Conservation (phyloP, 2,888 invertebrate genomes). For the Folsomia manolachei region DNA sequence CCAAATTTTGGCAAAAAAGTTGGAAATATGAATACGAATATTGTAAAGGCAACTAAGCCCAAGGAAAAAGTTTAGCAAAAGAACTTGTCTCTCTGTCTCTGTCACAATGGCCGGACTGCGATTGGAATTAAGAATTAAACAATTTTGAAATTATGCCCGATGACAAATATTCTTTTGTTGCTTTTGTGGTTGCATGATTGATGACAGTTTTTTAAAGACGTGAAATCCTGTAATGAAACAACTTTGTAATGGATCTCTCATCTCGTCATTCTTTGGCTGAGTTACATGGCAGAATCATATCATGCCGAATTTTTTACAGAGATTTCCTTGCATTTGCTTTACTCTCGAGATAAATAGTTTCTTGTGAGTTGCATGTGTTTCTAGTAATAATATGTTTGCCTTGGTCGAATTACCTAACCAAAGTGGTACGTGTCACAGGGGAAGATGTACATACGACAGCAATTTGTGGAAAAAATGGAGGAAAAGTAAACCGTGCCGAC, state of each 20-base stretch:
- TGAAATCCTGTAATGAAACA: conserved; percentile 2
- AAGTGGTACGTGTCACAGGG: not conserved
- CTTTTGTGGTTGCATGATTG: conserved; percentile 11
- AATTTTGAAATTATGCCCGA: conserved; percentile 6
- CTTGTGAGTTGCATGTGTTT: not conserved
- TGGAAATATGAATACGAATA: not conserved
- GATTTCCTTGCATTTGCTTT: not conserved
- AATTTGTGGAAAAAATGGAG: not conserved
- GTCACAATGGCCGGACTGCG: not conserved
- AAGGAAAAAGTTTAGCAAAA: not conserved
- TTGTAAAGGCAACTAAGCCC: not conserved
- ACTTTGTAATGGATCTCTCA: conserved; percentile 4
- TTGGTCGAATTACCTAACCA: not conserved
- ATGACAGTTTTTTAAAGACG: conserved; percentile 11
- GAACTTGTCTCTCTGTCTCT: not conserved
- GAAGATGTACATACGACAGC: not conserved
- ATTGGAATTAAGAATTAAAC: not conserved
- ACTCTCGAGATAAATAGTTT: not conserved
- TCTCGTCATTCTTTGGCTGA: not conserved
- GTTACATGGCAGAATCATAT: not conserved
- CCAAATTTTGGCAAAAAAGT: conserved; percentile 1
- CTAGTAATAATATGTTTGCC: not conserved
- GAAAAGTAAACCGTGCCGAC: not conserved
- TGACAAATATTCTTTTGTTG: conserved; percentile 12
- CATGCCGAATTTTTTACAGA: conserved; percentile 1